A percentile compares a stretch with the other conserved stretches of the same genome.
phyloP scores from a whole-genome alignment of 2,113 vertebrate genomes.

The Neoarius graeffei region DNA sequence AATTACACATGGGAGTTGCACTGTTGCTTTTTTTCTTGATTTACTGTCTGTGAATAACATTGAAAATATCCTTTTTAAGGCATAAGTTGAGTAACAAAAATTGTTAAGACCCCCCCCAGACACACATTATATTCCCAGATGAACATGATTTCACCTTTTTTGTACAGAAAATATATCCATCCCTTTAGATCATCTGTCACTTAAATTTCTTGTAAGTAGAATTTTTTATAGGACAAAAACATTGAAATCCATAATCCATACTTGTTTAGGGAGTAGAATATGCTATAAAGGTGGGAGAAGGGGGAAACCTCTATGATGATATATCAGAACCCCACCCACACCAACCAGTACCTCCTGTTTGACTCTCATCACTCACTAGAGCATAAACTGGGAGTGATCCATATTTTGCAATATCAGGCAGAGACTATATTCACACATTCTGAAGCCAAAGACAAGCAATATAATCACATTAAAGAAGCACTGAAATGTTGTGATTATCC shows the following conservation, averaged over 20 bases:
- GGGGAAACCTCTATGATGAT: too few relatives aligned
- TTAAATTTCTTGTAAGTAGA: slow-evolving; percentile 35
- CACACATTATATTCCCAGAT: not conserved
- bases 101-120: not conserved
- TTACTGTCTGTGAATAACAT: not conserved
- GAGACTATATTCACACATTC: too few relatives aligned
- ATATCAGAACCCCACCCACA: too few relatives aligned
- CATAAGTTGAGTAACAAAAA: not conserved
- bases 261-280: too few relatives aligned
- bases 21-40: not conserved
- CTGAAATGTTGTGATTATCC: too few relatives aligned
- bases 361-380: too few relatives aligned
- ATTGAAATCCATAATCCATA: slow-evolving; percentile 38
- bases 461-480: too few relatives aligned
- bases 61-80: not conserved
- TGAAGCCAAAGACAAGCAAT: too few relatives aligned
- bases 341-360: too few relatives aligned
- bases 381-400: too few relatives aligned
- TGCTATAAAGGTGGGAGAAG: too few relatives aligned
- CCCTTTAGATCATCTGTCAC: slow-evolving; percentile 35
- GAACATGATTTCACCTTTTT: slow-evolving; percentile 31
- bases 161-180: not conserved
- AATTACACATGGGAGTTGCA: not conserved
- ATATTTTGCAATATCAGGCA: too few relatives aligned
- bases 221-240: slow-evolving; percentile 35